Base-by-base conservation (phyloP, 2,113 vertebrate genomes). In the Rhinolophus ferrumequinum region DNA sequence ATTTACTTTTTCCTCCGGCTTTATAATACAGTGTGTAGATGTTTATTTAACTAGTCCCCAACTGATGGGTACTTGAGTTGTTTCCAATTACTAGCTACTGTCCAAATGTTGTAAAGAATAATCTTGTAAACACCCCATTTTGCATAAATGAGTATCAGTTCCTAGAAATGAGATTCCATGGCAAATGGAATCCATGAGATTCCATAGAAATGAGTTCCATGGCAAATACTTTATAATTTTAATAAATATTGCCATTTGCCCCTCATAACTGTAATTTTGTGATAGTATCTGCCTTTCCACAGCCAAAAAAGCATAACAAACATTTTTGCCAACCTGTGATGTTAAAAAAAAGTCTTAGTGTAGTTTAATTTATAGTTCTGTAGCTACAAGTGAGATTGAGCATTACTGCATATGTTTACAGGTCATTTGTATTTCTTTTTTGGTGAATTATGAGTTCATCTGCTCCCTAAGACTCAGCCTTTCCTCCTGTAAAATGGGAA, bases 141-240 rank as follows among this genome's bases (percentile, higher is more conserved):
- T 95, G 26, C 30, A 30, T 22, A 52, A 56, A 26, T 62, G 3
- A 88, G 38, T 12, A 88, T 52, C 54, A 80, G 70, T 88, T 93
- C 47, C 24, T 92, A 88, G 30, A 83, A 50, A 38, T 69, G 41
- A 94, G n/a, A 90, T 2, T 58, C 38, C 84, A 94, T 94, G 2
- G 8, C 56, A 80, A 86, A 92, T 69, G 28, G 28, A 85, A n/a
- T n/a, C n/a, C n/a, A n/a, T n/a, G n/a, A n/a, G n/a, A n/a, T n/a
- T n/a, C n/a, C n/a, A n/a, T n/a, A n/a, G n/a, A n/a, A n/a, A n/a
- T n/a, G n/a, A n/a, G n/a, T n/a, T n/a, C n/a, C n/a, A n/a, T n/a
- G n/a, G n/a, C n/a, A n/a, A n/a, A n/a, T n/a, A n/a, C n/a, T 44
- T 93, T 73, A n/a, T 81, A 50, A 86, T 76, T 88, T 52, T 88